These are phyloP conservation scores for Amphimallon solstitiale DNA, from an alignment of 2,888 invertebrate genomes.

Conservation along the genomic window DNA sequence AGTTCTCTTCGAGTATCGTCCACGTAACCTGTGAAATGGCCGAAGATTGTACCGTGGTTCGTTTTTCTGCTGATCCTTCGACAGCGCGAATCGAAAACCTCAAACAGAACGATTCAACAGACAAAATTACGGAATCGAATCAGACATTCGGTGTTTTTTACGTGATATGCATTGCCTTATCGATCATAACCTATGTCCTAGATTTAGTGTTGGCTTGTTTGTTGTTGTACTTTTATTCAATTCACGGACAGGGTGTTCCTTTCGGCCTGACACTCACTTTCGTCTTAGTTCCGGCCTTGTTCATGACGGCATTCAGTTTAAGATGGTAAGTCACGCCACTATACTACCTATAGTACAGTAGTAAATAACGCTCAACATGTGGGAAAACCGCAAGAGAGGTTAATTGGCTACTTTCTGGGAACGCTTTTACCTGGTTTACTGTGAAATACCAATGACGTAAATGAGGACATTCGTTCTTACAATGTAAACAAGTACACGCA, in stretches of 20 bases:
- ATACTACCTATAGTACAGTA: too few relatives aligned
- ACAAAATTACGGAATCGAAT: constrained; percentile 57
- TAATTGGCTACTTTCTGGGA: background rate
- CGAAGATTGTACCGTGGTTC: constrained; percentile 62
- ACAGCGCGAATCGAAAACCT: constrained; percentile 60
- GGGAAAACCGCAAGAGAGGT: constrained; percentile 14
- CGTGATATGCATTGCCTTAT: constrained; percentile 61
- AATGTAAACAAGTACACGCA: too few relatives aligned
- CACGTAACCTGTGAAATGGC: constrained; percentile 56
- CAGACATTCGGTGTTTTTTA: constrained; percentile 60
- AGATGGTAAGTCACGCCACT: constrained; percentile 61
- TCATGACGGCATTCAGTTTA: constrained; percentile 66
- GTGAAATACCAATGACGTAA: constrained; percentile 2
- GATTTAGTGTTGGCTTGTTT: constrained; percentile 62
- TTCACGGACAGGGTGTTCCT: constrained; percentile 60
- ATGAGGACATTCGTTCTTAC: background rate
- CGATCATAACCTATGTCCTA: constrained; percentile 62
- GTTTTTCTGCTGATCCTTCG: constrained; percentile 62
- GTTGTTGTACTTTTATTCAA: constrained; percentile 62
- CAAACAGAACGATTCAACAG: constrained; percentile 55
- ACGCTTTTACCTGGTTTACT: background rate
- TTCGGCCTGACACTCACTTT: constrained; percentile 66
- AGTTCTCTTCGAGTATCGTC: background rate
- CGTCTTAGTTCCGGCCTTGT: constrained; percentile 64
- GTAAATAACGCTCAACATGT: background rate